A percentile compares a stretch with the other conserved stretches of the same genome.
phyloP scores from a whole-genome alignment of 1,140 invertebrate species.

The Diabrotica virgifera region DNA sequence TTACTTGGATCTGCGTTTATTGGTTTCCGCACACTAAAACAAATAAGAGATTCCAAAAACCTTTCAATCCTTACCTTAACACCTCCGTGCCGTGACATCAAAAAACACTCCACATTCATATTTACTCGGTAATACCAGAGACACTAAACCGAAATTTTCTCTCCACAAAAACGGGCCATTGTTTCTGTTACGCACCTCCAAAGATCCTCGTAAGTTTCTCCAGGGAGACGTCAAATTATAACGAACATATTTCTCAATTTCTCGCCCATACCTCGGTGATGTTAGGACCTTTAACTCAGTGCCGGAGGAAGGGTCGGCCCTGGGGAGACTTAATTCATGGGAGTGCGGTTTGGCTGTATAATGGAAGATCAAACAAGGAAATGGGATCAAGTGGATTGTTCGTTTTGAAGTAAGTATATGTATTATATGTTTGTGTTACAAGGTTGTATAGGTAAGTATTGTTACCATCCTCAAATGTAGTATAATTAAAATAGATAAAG shows the following conservation, averaged over 20 bases:
- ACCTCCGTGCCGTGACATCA: not conserved
- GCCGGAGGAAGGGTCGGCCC: not conserved
- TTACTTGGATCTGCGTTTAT: too few relatives aligned
- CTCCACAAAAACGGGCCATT: not conserved
- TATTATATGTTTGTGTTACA: too few relatives aligned
- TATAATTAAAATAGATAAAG: too few relatives aligned
- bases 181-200: not conserved
- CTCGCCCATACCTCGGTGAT: constrained; percentile 5
- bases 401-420: too few relatives aligned
- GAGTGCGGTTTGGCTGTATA: not conserved
- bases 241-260: constrained; percentile 11
- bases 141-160: not conserved
- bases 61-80: too few relatives aligned
- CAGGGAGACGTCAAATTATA: constrained; percentile 11
- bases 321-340: not conserved
- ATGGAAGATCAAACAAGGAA: too few relatives aligned
- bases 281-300: not conserved
- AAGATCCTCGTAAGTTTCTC: not conserved
- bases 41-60: too few relatives aligned
- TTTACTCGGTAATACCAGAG: not conserved
- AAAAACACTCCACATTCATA: not conserved
- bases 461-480: too few relatives aligned
- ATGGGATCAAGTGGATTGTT: too few relatives aligned
- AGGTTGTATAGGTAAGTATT: too few relatives aligned
- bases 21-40: too few relatives aligned